Conservation (phyloP, 2,113 vertebrate genomes). For the Paramormyrops kingsleyae region DNA sequence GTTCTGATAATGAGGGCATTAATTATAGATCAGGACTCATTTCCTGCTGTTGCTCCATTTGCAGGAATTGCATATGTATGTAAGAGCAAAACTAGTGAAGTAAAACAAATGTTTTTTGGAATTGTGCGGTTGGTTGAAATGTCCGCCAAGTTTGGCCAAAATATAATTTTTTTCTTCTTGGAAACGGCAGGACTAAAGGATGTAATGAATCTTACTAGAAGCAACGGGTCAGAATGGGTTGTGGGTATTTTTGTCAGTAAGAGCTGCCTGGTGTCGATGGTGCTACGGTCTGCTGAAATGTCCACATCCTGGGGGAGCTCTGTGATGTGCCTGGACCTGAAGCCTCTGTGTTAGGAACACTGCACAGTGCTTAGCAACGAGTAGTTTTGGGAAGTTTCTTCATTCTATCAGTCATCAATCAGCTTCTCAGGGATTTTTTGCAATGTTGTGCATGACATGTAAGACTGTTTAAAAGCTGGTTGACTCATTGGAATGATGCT, state of each 20-base stretch:
- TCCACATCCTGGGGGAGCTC: not conserved
- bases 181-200: not conserved
- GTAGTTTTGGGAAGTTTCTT: not conserved
- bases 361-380: not conserved
- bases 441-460: slow-evolving; percentile 12
- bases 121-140: not conserved
- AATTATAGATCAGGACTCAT: not conserved
- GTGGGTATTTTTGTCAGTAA: not conserved
- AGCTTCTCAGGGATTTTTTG: not conserved
- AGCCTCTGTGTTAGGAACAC: not conserved
- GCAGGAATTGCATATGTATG: not conserved
- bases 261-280: not conserved
- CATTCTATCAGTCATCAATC: not conserved
- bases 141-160: not conserved
- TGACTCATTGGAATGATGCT: not conserved
- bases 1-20: not conserved
- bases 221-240: not conserved
- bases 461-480: not conserved
- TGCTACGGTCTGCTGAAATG: not conserved
- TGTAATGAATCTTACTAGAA: slow-evolving; percentile 18
- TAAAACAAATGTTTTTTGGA: not conserved
- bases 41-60: not conserved
- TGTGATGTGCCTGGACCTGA: not conserved
- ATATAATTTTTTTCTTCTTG: slow-evolving; percentile 8
- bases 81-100: not conserved